phyloP scores from a whole-genome alignment of 2,113 vertebrate species.

The Oncorhynchus tshawytscha region DNA sequence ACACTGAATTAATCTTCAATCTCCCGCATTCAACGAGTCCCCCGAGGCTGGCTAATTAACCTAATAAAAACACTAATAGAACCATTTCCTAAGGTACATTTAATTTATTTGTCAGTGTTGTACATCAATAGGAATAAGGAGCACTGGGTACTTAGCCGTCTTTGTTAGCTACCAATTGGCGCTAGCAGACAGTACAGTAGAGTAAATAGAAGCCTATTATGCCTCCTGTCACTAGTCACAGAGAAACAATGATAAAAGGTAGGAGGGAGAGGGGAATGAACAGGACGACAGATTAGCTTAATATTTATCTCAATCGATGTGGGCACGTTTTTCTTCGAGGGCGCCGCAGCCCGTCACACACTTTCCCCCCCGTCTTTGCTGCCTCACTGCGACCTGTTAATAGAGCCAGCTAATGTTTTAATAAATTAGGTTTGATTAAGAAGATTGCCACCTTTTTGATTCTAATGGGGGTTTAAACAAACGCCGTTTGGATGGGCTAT shows the following conservation, averaged over 20 bases:
- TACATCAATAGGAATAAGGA: conserved; percentile 75
- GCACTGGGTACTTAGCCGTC: conserved; percentile 50
- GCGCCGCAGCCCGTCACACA: conserved; percentile 14
- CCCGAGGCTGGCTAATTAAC: conserved; percentile 90
- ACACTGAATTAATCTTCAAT: conserved; percentile 70
- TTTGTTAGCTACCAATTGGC: background rate
- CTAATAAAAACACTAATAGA: conserved; percentile 95
- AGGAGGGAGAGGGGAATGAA: background rate
- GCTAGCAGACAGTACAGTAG: background rate
- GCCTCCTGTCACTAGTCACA: background rate
- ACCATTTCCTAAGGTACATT: conserved; percentile 95
- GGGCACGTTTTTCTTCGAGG: conserved; percentile 3
- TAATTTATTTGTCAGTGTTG: conserved; percentile 93
- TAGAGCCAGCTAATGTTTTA: conserved; percentile 44
- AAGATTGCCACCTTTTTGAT: conserved; percentile 69
- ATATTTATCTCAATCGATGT: background rate
- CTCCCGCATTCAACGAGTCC: conserved; percentile 83
- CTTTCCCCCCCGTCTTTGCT: conserved; percentile 28
- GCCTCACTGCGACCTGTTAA: conserved; percentile 57
- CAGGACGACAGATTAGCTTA: background rate
- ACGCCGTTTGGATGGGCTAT: conserved; percentile 71
- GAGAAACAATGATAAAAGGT: background rate
- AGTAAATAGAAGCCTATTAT: background rate
- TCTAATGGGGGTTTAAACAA: conserved; percentile 72
- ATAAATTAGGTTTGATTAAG: conserved; percentile 75